These are phyloP conservation scores for Erythrocercus mccallii DNA, from an alignment of 2,113 vertebrate genomes.

Conservation along the genomic window DNA sequence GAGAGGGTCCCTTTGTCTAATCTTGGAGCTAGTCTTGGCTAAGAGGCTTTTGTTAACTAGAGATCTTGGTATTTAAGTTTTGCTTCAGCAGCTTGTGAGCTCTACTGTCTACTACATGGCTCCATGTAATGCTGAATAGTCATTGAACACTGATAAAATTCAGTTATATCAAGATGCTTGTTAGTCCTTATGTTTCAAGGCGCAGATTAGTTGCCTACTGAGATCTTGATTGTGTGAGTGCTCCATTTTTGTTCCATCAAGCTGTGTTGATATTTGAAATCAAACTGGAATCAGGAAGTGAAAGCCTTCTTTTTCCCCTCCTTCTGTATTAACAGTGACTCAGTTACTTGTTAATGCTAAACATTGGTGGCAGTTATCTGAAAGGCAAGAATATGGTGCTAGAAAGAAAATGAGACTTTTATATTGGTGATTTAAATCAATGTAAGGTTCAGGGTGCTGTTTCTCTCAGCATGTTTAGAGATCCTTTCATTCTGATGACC, in stretches of 20 bases:
- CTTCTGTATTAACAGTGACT: not conserved
- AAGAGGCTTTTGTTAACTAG: not conserved
- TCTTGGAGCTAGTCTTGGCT: not conserved
- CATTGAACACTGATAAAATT: not conserved
- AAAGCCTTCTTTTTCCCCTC: accelerated
- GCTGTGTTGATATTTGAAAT: not conserved
- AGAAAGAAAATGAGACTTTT: not conserved
- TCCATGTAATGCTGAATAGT: not conserved
- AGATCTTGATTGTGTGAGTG: not conserved
- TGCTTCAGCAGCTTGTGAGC: not conserved
- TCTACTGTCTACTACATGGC: not conserved
- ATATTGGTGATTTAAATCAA: not conserved
- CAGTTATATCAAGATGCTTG: not conserved
- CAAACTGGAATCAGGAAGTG: not conserved
- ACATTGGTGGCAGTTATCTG: not conserved
- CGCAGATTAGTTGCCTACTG: not conserved
- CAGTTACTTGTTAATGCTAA: not conserved
- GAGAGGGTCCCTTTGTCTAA: not conserved
- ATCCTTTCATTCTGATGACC: not conserved
- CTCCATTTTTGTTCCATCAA: not conserved
- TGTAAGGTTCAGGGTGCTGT: not conserved
- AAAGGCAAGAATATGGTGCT: not conserved
- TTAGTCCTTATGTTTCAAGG: not conserved
- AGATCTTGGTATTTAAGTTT: not conserved
- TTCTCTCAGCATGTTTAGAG: not conserved